A percentile compares a stretch with the other conserved stretches of the same genome.
Evolutionary conservation across 2,113 vertebrate genomes (phyloP).

Genomic region (Ophthalmolycus amberensis): DNA sequence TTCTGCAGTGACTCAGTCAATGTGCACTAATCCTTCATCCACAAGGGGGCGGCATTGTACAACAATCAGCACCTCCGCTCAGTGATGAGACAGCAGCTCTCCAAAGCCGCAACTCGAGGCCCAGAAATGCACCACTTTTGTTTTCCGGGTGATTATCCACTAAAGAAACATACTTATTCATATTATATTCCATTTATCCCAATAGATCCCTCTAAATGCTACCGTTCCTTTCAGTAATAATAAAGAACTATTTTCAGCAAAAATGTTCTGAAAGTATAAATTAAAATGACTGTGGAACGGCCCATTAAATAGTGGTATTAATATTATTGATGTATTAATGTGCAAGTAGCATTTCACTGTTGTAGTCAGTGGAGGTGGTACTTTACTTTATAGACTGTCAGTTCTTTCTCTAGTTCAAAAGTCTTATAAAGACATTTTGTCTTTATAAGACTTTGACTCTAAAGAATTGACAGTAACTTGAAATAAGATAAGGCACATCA

Average conservation of each 20-base stretch:
- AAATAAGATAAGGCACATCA: neutral
- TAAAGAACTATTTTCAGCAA: neutral
- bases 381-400: too few relatives aligned
- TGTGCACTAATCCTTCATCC: conserved; percentile 28
- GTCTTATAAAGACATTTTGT: neutral
- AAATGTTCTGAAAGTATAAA: neutral
- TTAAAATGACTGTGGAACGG: neutral
- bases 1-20: neutral
- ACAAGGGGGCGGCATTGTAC: conserved; percentile 57
- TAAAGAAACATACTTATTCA: neutral
- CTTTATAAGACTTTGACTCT: neutral
- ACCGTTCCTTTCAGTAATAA: neutral
- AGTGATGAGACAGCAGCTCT: conserved; percentile 11
- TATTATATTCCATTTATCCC: neutral
- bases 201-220: neutral
- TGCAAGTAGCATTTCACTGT: neutral
- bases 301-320: neutral
- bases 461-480: neutral
- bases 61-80: conserved; percentile 14
- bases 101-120: neutral
- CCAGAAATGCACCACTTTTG: neutral
- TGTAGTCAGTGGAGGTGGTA: neutral
- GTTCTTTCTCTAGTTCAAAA: neutral
- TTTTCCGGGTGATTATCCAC: neutral
- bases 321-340: neutral